Base-by-base conservation (phyloP, 1,140 invertebrate genomes). In the Caenorhabditis elegans region DNA sequence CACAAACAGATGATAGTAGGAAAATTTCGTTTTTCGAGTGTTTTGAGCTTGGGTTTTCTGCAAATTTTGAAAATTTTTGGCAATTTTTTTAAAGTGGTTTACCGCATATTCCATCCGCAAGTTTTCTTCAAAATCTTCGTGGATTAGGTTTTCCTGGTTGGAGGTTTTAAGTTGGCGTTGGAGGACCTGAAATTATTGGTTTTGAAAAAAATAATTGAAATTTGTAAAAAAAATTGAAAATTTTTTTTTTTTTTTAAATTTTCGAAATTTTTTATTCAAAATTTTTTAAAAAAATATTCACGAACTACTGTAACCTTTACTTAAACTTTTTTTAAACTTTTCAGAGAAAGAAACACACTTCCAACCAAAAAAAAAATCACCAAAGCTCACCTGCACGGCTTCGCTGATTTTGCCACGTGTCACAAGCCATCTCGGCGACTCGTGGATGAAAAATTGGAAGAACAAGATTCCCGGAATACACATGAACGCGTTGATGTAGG, bases 1-100 rank as follows among this genome's bases (percentile, higher is more conserved):
- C 6, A 65, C 85, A 39, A 84, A 84, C 17, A 84, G 28, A 26
- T 84, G 83, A 19, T 83, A 51, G 36, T 81, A 84, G 13, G 82
- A 84, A 48, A 85, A 84, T 39, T 84, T 78, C 8, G 31, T 79
- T 70, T 84, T 78, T 11, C 55, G 24, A n/a, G 48, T 43, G 34
- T 80, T 81, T 22, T 48, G 19, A 36, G 76, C 11, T 2, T 76
- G 19, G 5, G 70, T 60, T 53, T 47, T 75, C 80, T 81, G 34
- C 13, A 81, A 79, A 31, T 36, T 22, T 24, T 51, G 6, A 48
- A 46, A 28, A 79, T 6, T 5, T 17, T 0, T 8, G 48, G 43
- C 11, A 28, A 17, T 47, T 19, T 17, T 22, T 60, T n/a, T 60
- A 28, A n/a, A n/a, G n/a, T 60, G 8, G 2, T 17, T 24, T 70